Base-by-base conservation (phyloP, 1,140 invertebrate species). In the Agraylea sexmaculata region DNA sequence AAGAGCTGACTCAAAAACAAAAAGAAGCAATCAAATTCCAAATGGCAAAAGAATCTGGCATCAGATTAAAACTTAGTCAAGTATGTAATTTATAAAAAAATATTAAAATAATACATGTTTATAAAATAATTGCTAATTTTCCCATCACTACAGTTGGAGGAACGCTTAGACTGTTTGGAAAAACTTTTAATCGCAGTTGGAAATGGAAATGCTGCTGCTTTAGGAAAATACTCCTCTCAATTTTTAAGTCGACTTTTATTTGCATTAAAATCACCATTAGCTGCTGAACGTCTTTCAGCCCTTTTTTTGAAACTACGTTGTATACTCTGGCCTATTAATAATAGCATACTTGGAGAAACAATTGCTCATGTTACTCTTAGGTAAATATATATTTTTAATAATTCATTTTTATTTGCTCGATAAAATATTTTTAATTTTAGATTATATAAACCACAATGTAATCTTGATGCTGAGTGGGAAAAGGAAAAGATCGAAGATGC, bases 21-120 rank as follows among this genome's bases (percentile, higher is more conserved):
- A 82, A 92, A 58, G 92, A 98, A 64, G 78, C 80, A 6, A 74
- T 96, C 11, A 88, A 86, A 56, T 70, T 75, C 16, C 90, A 97
- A 59, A 69, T 84, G 11, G 75, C 83, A 22, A 94, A 91, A 52
- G 95, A 98, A 62, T 70, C 70, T 41, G 71, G 69, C 1, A 85
- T 90, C 29, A 70, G 85, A 48, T 64, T 75, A 25, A 66, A 70
- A 45, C 56, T 93, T 6, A 71, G 61, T 23, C 64, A 62, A 58
- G 78, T 83, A 51, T 60, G 54, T 45, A 19, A 18, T 13, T 6
- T 32, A 46, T 25, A 6, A 10, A 36, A 15, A 10, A 21, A 11
- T 11, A 25, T 6, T 25, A n/a, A 28, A 25, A 23, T 7, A n/a
- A 7, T 25, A 25, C 23, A 25, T 25, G 15, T 32, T n/a, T 32